These are phyloP conservation scores for Sesia apiformis DNA, from an alignment of 2,888 invertebrate species.

Conservation along the genomic window DNA sequence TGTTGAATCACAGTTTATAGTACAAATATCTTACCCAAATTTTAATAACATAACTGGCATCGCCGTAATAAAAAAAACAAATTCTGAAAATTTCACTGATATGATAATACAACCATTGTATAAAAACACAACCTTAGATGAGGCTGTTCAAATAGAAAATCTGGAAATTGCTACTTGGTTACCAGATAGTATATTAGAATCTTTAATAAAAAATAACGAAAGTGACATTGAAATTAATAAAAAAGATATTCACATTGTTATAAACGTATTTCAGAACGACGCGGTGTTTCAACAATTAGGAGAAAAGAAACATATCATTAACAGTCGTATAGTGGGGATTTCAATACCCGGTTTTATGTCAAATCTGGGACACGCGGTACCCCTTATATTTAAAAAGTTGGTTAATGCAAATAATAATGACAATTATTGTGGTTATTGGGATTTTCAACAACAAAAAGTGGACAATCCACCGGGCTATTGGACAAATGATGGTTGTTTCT, in stretches of 20 bases:
- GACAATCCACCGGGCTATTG: conserved; percentile 53
- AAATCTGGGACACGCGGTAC: conserved; percentile 70
- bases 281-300: conserved; percentile 67
- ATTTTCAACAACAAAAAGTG: conserved; percentile 42
- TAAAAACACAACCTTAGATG: conserved; percentile 55
- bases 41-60: conserved; percentile 68
- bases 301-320: conserved; percentile 28
- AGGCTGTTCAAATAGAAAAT: conserved; percentile 55
- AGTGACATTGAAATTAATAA: conserved; percentile 11
- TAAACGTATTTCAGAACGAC: conserved; percentile 70
- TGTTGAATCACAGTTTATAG: conserved; percentile 53
- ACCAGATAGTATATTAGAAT: conserved; percentile 48
- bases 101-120: conserved; percentile 50
- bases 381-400: conserved; percentile 59
- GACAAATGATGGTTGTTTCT: conserved; percentile 72
- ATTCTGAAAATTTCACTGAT: conserved; percentile 43
- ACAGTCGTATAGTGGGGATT: conserved; percentile 74
- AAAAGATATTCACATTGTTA: conserved; percentile 49
- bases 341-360: conserved; percentile 73
- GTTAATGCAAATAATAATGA: conserved; percentile 14
- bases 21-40: conserved; percentile 68
- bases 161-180: conserved; percentile 73
- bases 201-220: conserved; percentile 35
- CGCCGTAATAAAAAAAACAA: conserved; percentile 37
- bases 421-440: conserved; percentile 74